Conservation (phyloP, 2,113 vertebrate genomes). For the Atractosteus spatula region DNA sequence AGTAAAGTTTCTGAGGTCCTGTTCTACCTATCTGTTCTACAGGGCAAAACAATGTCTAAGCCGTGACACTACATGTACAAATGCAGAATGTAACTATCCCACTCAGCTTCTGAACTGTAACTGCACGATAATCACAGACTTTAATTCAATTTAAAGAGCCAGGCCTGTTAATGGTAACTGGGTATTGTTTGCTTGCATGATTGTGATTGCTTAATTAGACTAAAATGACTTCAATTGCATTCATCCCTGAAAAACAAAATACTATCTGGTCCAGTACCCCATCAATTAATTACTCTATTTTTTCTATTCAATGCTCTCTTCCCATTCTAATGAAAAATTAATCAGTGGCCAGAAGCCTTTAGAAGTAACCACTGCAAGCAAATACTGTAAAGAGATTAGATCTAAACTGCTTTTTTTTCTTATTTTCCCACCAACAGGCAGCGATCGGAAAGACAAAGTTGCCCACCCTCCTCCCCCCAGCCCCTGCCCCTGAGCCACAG, state of each 20-base stretch:
- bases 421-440: conserved; percentile 58
- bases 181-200: too few species aligned
- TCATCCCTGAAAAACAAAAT: background rate
- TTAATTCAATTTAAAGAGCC: too few species aligned
- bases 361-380: background rate
- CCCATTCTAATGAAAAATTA: conserved; percentile 1
- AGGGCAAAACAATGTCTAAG: too few species aligned
- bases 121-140: too few species aligned
- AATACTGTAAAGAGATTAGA: conserved; percentile 57
- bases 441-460: conserved; percentile 75
- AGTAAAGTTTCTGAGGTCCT: too few species aligned
- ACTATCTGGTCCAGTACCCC: background rate
- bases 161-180: too few species aligned
- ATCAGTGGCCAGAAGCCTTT: conserved; percentile 8
- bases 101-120: too few species aligned
- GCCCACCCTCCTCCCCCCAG: conserved; percentile 50
- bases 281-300: background rate
- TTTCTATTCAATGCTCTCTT: background rate
- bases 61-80: too few species aligned
- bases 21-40: too few species aligned
- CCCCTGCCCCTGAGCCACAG: conserved; percentile 55
- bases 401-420: conserved; percentile 59
- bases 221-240: too few species aligned
- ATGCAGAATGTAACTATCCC: too few species aligned
- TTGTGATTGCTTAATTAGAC: too few species aligned